Evolutionary conservation across 2,113 vertebrate genomes (phyloP), one percentile per base, ranked within the genome.

Genomic region (Dicrurus megarhynchus): DNA sequence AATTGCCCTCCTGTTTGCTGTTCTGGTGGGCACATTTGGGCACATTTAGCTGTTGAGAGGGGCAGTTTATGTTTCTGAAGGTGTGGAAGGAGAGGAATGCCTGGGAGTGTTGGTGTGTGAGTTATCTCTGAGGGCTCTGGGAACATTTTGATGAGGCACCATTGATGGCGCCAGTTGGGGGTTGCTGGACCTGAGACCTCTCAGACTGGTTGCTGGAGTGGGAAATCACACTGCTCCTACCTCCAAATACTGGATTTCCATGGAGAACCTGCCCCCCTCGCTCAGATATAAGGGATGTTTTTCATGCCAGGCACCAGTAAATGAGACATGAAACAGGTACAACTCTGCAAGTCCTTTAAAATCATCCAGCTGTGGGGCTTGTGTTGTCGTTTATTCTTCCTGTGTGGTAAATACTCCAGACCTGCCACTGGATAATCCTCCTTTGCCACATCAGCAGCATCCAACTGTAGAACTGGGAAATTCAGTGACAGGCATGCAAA

Each of bases 11-110:
- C 37, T 2, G 4, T 24, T 65, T 49, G 61, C 61, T 61, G 0
- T 39, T 69, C n/a, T 37, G 9, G 37, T 18, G 68, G 70, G 7
- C 78, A 30, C 4, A 1, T 74, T 20, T 52, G 71, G 67, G 79
- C 65, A 27, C 26, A 1, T 53, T 16, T 7, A 37, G 42, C 53
- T 70, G 46, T 17, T 55, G 41, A 30, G 68, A 53, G 47, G 67
- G 67, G 33, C 63, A 65, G 70, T 35, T 87, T 10, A 2, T 65
- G 19, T 61, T 74, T 53, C 53, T 60, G 10, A 24, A 11, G 3
- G 8, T 32, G 89, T 80, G 82, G 91, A 70, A 87, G 79, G 82
- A 67, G 39, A 80, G 79, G 78, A 91, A 80, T 86, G 39, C 60
- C 84, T 44, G 71, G 59, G 33, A 53, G 59, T 63, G 47, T 41